phyloP scores from a whole-genome alignment of 2,888 invertebrate species.

The Scaptomyza reducta region DNA sequence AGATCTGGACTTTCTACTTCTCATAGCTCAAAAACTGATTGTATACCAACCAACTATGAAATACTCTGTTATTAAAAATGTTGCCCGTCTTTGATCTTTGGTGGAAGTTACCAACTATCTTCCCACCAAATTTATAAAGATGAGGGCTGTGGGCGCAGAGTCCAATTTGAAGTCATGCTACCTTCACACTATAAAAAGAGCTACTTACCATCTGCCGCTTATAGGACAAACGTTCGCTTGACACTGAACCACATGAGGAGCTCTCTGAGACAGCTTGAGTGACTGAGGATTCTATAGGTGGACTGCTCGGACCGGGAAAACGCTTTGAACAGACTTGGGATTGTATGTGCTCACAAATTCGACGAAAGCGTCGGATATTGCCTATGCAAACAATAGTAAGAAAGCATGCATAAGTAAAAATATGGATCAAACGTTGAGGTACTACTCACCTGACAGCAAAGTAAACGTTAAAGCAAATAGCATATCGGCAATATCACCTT shows the following conservation, averaged over 20 bases:
- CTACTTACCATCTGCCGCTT: constrained; percentile 82
- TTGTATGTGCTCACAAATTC: constrained; percentile 98
- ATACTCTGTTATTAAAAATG: no score
- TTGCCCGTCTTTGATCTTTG: no score
- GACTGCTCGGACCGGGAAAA: constrained; percentile 84
- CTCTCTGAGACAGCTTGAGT: constrained; percentile 85
- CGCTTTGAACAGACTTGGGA: constrained; percentile 89
- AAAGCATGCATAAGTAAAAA: neutral
- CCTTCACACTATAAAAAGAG: neutral
- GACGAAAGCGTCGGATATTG: constrained; percentile 96
- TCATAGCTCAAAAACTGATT: no score
- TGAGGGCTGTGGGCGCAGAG: no score
- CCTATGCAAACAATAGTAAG: constrained; percentile 86
- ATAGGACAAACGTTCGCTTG: constrained; percentile 84
- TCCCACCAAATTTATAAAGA: no score
- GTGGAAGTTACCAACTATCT: no score
- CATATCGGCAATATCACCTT: constrained; percentile 87
- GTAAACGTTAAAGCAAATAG: constrained; percentile 97
- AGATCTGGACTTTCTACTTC: no score
- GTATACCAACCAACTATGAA: no score
- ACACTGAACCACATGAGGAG: constrained; percentile 84
- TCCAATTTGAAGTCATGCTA: no score
- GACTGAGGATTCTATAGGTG: constrained; percentile 83
- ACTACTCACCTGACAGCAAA: constrained; percentile 91
- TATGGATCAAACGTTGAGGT: neutral